Evolutionary conservation across 2,888 invertebrate species (phyloP).

Genomic region (Himalopsyche japonica): DNA sequence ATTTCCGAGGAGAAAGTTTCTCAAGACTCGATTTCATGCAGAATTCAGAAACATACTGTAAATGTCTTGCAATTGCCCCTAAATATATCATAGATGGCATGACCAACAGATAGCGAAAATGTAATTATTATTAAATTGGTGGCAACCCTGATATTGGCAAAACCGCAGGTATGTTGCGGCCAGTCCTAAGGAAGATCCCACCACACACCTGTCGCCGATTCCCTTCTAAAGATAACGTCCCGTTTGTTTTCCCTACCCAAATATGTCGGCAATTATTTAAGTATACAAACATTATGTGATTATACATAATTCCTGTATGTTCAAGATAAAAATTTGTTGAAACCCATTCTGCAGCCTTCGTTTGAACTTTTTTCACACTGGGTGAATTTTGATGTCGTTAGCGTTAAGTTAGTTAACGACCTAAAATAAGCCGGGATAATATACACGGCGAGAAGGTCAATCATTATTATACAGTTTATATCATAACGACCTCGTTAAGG

Average conservation of each 20-base stretch:
- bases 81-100: too few relatives aligned
- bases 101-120: too few relatives aligned
- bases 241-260: constrained; percentile 30
- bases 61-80: too few relatives aligned
- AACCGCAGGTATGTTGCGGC: neutral
- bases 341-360: constrained; percentile 1
- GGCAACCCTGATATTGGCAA: neutral
- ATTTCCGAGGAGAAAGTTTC: too few relatives aligned
- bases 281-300: constrained; percentile 36
- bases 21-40: too few relatives aligned
- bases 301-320: constrained; percentile 36
- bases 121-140: neutral
- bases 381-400: neutral
- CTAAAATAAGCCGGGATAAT: neutral
- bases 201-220: constrained; percentile 26
- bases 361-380: neutral
- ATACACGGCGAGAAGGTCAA: neutral
- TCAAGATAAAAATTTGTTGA: constrained; percentile 29
- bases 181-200: neutral
- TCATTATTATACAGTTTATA: neutral
- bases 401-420: neutral
- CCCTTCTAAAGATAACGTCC: neutral
- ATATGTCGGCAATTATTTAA: constrained; percentile 40
- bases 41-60: too few relatives aligned
- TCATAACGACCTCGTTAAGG: too few relatives aligned